A percentile compares a stretch with the other conserved stretches of the same genome.
Conservation (phyloP, 1,140 invertebrate genomes). For the Lordiphosa stackelbergi region DNA sequence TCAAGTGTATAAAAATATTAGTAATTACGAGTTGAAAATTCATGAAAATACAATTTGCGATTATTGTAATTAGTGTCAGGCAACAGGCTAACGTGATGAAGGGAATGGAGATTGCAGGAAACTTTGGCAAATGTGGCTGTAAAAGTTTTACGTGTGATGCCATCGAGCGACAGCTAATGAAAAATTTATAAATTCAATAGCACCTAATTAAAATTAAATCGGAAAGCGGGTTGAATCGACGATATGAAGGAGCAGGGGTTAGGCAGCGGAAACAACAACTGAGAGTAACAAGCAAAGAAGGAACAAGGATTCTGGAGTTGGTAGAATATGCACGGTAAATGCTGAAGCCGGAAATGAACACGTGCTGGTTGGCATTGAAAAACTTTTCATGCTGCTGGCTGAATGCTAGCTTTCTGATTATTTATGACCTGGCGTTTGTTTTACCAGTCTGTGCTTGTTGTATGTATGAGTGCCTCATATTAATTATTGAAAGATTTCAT, state of each 20-base stretch:
- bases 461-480: constrained; percentile 43
- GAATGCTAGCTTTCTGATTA: constrained; percentile 41
- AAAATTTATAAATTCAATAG: constrained; percentile 76
- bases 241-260: constrained; percentile 38
- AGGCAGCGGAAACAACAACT: constrained; percentile 22
- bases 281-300: constrained; percentile 9
- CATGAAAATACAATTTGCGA: constrained; percentile 75
- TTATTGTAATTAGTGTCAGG: constrained; percentile 72
- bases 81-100: constrained; percentile 18
- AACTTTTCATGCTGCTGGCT: constrained; percentile 47
- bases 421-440: constrained; percentile 49
- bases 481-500: constrained; percentile 74
- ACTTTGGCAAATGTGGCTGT: constrained; percentile 50
- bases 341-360: constrained; percentile 72
- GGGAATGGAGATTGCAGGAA: constrained; percentile 7
- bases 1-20: constrained; percentile 68
- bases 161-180: constrained; percentile 54
- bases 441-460: constrained; percentile 9
- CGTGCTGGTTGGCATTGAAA: constrained; percentile 49
- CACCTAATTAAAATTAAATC: constrained; percentile 76
- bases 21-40: constrained; percentile 74
- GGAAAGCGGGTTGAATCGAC: constrained; percentile 68
- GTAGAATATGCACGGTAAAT: constrained; percentile 71
- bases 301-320: constrained; percentile 13
- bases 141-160: constrained; percentile 57